phyloP scores from a whole-genome alignment of 2,113 vertebrate species.

The Dromaius novaehollandiae region DNA sequence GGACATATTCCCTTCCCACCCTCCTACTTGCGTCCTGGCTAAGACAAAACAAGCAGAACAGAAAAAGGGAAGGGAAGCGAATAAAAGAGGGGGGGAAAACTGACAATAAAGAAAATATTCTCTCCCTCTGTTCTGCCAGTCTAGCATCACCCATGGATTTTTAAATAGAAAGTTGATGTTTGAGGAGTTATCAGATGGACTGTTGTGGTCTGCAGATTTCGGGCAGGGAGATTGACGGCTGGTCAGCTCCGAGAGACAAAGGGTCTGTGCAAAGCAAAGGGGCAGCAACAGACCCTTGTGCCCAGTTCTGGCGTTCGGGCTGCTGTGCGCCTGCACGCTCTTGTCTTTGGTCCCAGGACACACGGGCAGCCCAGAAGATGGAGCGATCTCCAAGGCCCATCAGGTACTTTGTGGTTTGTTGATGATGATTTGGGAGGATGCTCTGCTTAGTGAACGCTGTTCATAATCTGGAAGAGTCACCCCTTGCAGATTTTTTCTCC shows the following conservation, averaged over 20 bases:
- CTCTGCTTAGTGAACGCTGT: neutral
- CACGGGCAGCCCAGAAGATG: neutral
- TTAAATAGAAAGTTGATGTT: neutral
- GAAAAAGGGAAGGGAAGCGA: neutral
- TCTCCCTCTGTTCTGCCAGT: neutral
- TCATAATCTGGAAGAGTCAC: neutral
- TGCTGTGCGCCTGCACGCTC: neutral
- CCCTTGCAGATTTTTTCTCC: neutral
- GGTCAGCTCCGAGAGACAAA: accelerated
- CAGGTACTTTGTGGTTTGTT: neutral
- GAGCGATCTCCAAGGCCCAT: accelerated
- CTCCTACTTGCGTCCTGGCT: neutral
- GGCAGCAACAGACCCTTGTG: neutral
- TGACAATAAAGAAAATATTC: neutral
- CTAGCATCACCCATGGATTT: neutral
- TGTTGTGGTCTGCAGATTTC: neutral
- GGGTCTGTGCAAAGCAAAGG: accelerated
- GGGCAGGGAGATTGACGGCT: neutral
- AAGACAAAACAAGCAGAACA: neutral
- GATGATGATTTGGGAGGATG: neutral
- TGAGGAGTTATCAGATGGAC: accelerated
- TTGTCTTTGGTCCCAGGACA: accelerated
- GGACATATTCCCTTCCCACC: neutral
- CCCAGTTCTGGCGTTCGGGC: accelerated
- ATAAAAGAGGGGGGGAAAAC: neutral